Evolutionary conservation across 2,113 vertebrate genomes (phyloP), one percentile per base, ranked within the genome.

Genomic region (Daubentonia madagascariensis): DNA sequence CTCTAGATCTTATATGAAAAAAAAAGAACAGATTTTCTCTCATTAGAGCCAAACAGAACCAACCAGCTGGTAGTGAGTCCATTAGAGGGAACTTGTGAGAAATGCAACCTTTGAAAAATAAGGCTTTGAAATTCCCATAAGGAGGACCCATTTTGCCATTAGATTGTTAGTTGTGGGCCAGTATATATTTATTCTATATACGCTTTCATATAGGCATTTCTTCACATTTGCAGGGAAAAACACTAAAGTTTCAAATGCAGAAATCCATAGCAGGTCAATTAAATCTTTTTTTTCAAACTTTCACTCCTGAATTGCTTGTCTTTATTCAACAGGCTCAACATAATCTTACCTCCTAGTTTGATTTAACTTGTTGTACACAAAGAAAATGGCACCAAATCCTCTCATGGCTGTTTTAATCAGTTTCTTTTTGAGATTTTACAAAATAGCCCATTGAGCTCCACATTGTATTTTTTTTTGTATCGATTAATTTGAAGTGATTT

Each of bases 31-130:
- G 5, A 25, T 79, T 85, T 80, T 65, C 65, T 94, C n/a, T 65
- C 45, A 59, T 78, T 72, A 67, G 25, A 93, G 85, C 5, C 30
- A 45, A 89, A 68, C n/a, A 68, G 43, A 91, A 67, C 35, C 81
- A 93, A 63, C 20, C 65, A 88, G 65, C 22, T 6, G 78, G 17
- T 50, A 83, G 28, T 84, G 40, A 86, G 48, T 23, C n/a, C 50
- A 84, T 50, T 40, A 87, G 50, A 54, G 22, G 25, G 35, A 92
- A 79, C n/a, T 52, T 70, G 14, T 85, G 22, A 95, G 86, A 96
- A 93, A 97, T 65, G 7, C 3, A 88, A 76, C 13, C 28, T 96
- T 97, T 87, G 30, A 80, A 92, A 95, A 79, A 40, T 76, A 84
- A 32, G 22, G 25, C 57, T 89, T 86, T 91, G 43, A 93, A 72